Base-by-base conservation (phyloP, 2,113 vertebrate species). In the Larimichthys polyactis region DNA sequence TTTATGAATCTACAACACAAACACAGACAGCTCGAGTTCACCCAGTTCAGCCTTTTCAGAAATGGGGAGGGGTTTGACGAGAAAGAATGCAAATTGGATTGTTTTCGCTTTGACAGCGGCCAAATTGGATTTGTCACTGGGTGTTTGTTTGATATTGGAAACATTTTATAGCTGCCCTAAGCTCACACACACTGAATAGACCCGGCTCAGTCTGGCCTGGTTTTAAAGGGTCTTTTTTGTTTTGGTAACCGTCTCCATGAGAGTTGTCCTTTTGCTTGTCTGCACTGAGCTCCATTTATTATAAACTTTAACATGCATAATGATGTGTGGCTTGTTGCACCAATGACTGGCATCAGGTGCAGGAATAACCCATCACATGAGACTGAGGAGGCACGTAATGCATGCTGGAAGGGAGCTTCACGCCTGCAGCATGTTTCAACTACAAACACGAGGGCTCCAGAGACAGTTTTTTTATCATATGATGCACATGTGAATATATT, bases 91-190 rank as follows among this genome's bases (percentile, higher is more conserved):
- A 76, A 71, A 88, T 69, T 71, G 51, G 71, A 82, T 79, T 77
- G 63, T 83, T 83, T 72, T 81, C 7, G 22, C 65, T 67, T 71
- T 43, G 43, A 73, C 46, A 58, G 77, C 43, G 63, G 81, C 78
- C 82, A 84, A 73, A 76, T 75, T 85, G 82, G 90, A 83, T 85
- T 84, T 64, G 85, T 87, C 57, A 44, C 74, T 79, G 52, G 48
- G 81, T 29, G 82, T 89, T 89, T 83, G 82, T 88, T 72, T 81
- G 84, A 79, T 75, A 60, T 72, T 80, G 71, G 73, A 82, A 85
- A 59, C 52, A 20, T 73, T 90, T 83, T 77, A 68, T 65, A 57
- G 71, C 78, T 58, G 19, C 59, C 77, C 51, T 43, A 54, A 60
- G 62, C 72, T 80, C 68, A 71, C n/a, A 40, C 12, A 65, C 19